Percentiles rank a stretch among this genome's conserved stretches.
Conservation (phyloP, 2,888 invertebrate species). For the Tachina lurida region DNA sequence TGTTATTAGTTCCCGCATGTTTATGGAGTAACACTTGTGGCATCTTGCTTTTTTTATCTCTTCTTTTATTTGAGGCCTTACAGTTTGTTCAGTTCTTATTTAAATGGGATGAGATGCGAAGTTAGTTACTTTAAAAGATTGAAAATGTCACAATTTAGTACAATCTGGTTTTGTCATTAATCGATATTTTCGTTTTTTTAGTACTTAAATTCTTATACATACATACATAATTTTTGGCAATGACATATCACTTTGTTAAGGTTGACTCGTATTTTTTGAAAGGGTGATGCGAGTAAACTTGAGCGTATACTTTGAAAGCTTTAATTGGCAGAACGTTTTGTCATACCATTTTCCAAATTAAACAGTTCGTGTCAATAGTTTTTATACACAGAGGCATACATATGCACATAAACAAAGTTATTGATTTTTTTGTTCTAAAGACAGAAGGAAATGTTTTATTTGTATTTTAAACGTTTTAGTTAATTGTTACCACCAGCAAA, state of each 20-base stretch:
- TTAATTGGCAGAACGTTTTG: not conserved
- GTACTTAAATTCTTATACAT: not conserved
- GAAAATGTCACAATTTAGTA: slow-evolving; percentile 36
- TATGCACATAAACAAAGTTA: no score
- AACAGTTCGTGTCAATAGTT: not conserved
- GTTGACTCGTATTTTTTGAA: not conserved
- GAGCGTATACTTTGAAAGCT: not conserved
- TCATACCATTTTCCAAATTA: not conserved
- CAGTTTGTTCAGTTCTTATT: not conserved
- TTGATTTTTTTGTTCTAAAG: no score
- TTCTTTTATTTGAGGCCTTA: not conserved
- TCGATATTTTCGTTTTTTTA: not conserved
- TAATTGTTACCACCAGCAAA: no score
- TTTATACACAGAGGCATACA: not conserved
- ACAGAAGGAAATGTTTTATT: no score
- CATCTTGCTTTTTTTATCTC: not conserved
- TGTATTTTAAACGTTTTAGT: no score
- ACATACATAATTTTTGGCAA: not conserved
- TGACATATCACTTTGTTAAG: slow-evolving; percentile 6
- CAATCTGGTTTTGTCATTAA: slow-evolving; percentile 21
- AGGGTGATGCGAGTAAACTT: not conserved
- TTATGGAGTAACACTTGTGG: slow-evolving; percentile 57
- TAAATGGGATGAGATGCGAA: not conserved
- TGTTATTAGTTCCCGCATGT: slow-evolving; percentile 20
- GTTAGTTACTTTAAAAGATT: slow-evolving; percentile 12